These are phyloP conservation scores for Pagetopsis macropterus DNA, from an alignment of 2,797 vertebrate genomes.

Conservation along the genomic window DNA sequence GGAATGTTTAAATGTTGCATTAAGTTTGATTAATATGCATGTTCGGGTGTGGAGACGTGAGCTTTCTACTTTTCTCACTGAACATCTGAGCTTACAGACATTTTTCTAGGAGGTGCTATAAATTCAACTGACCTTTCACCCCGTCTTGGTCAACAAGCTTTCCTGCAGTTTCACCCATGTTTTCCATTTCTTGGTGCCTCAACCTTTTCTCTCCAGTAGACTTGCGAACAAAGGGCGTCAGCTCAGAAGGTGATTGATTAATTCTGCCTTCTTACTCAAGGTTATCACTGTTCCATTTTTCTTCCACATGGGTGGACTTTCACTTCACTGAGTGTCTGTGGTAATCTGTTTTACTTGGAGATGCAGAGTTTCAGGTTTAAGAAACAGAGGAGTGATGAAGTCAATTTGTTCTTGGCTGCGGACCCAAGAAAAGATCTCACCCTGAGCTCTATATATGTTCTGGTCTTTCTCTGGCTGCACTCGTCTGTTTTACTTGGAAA, in stretches of 20 bases:
- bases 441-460: no score
- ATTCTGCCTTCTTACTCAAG: background rate
- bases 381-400: no score
- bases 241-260: constrained; percentile 2
- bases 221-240: background rate
- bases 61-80: constrained; percentile 11
- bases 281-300: background rate
- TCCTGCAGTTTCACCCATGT: background rate
- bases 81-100: constrained; percentile 1
- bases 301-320: background rate
- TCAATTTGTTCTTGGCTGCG: no score
- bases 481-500: no score
- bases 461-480: no score
- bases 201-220: background rate
- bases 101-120: background rate
- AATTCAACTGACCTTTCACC: constrained; percentile 18
- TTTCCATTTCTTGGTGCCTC: background rate
- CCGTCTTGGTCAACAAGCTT: background rate
- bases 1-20: constrained; percentile 9
- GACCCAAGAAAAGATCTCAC: no score
- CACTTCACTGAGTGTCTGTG: background rate
- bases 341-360: background rate
- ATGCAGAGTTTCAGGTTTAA: background rate
- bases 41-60: background rate
- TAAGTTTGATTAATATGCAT: constrained; percentile 6